Base-by-base conservation (phyloP, 2,888 invertebrate species). In the Hyposoter didymator region DNA sequence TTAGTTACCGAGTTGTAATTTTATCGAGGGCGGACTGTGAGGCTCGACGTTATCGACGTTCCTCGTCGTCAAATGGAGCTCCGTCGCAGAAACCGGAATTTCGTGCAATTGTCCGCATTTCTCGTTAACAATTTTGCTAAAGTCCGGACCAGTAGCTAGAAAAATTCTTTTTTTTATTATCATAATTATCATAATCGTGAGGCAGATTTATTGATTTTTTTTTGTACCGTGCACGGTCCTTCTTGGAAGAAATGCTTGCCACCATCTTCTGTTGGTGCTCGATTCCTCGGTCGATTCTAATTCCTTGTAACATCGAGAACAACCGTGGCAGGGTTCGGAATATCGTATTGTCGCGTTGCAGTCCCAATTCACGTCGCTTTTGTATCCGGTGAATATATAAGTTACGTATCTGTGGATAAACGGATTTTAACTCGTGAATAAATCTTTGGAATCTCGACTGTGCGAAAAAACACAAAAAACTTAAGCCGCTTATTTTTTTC, bases 261-360 rank as follows among this genome's bases (percentile, higher is more conserved):
- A 94, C 95, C 96, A 95, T 90, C 95, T 94, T 85, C 94, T 94
- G 66, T 89, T 89, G 45, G 78, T 67, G 73, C 83, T 87, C 5
- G 72, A 94, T 94, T 14, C 93, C 75, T 88, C 81, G 45, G 47
- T 70, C 19, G 93, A 93, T 28, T 94, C 92, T 39, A 94, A 93
- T 86, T 94, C 94, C 73, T 91, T 90, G 84, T 95, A 93, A 91
- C 98, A 98, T 89, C 96, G 96, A 39, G 95, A 96, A 93, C 98
- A 99, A 12, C 98, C 98, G 3, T 94, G 90, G 91, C 98, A 99
- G 0, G 98, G 97, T 5, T 96, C 96, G 2, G 97, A 96, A 92
- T 97, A 98, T 84, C 95, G 95, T n/a, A 98, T 92, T 8, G 95
- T 94, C 0, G 97, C 97, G 91, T 95, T 95, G 90, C 97, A 96